phyloP scores from a whole-genome alignment of 2,888 invertebrate species.

The Galerucella calmariensis region DNA sequence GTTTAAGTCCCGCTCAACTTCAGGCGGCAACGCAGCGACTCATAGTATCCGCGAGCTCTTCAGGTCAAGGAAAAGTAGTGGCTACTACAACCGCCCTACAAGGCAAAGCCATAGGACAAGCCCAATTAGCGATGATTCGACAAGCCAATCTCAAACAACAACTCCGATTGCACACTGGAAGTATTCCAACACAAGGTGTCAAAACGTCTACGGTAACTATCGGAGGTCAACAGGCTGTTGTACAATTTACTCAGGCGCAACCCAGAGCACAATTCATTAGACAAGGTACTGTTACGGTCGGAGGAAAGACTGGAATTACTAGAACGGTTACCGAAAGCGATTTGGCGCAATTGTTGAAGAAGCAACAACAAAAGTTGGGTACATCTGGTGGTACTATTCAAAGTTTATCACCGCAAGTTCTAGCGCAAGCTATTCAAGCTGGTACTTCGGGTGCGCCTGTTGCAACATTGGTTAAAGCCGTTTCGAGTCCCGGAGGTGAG shows the following conservation, averaged over 20 bases:
- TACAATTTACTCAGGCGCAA: conserved; percentile 63
- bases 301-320: conserved; percentile 59
- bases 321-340: conserved; percentile 68
- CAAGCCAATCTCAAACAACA: conserved; percentile 65
- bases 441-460: conserved; percentile 69
- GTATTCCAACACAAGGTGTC: conserved; percentile 50
- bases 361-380: conserved; percentile 61
- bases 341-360: conserved; percentile 67
- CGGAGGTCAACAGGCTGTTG: conserved; percentile 58
- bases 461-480: conserved; percentile 74
- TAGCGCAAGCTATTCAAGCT: conserved; percentile 65
- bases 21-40: conserved; percentile 66
- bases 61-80: conserved; percentile 58
- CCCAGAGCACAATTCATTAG: conserved; percentile 60
- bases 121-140: conserved; percentile 73
- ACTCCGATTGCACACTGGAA: conserved; percentile 58
- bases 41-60: conserved; percentile 60
- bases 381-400: conserved; percentile 58
- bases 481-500: conserved; percentile 62
- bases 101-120: conserved; percentile 67
- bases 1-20: conserved; percentile 60
- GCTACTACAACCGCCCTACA: conserved; percentile 56
- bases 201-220: conserved; percentile 62
- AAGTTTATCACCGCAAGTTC: conserved; percentile 60
- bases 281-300: conserved; percentile 61